phyloP scores from a whole-genome alignment of 2,113 vertebrate genomes.

The Mirounga angustirostris region DNA sequence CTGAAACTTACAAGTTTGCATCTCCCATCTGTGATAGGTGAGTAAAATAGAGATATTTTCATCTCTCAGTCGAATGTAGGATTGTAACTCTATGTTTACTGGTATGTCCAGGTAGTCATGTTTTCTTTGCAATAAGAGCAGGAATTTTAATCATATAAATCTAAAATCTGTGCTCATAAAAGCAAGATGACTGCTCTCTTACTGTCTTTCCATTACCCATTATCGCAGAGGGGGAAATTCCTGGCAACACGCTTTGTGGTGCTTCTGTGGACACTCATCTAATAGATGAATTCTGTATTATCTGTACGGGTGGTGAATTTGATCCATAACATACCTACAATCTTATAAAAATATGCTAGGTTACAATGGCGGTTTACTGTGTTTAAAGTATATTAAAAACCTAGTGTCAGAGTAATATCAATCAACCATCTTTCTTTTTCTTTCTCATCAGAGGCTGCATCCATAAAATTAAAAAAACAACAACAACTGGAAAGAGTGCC shows the following conservation, averaged over 20 bases:
- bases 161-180: background rate
- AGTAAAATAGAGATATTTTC: background rate
- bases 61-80: background rate
- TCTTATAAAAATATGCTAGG: background rate
- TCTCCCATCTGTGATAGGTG: background rate
- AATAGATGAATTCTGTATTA: background rate
- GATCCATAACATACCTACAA: background rate
- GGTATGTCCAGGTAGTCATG: background rate
- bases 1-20: background rate
- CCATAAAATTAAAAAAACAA: background rate
- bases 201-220: background rate
- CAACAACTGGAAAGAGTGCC: background rate
- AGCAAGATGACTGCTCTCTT: background rate
- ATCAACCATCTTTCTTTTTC: background rate
- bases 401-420: background rate
- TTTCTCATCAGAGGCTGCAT: background rate
- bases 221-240: background rate
- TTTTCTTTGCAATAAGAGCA: background rate
- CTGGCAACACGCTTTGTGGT: background rate
- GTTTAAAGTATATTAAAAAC: background rate
- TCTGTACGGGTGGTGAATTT: background rate
- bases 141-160: background rate
- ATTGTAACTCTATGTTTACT: conserved; percentile 21
- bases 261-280: background rate
- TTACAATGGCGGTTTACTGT: background rate